phyloP scores from a whole-genome alignment of 1,140 invertebrate species.

The Heliconius hermathena region DNA sequence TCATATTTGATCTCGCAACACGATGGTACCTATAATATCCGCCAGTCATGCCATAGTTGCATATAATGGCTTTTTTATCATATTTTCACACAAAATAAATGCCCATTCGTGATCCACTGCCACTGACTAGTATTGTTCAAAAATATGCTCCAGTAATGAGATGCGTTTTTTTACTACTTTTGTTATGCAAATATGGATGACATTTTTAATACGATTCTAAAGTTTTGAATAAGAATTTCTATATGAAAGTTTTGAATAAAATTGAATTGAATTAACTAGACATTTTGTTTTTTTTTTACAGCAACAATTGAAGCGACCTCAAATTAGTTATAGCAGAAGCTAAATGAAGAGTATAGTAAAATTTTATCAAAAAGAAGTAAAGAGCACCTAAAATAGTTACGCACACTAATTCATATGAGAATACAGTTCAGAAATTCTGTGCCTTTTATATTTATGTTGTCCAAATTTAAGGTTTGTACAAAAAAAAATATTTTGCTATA shows the following conservation, averaged over 20 bases:
- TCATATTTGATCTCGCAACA: conserved; percentile 33
- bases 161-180: conserved; percentile 26
- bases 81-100: conserved; percentile 34
- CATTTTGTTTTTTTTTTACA: neutral
- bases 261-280: neutral
- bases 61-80: conserved; percentile 39
- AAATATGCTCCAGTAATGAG: conserved; percentile 26
- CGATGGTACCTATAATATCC: conserved; percentile 31
- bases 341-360: neutral
- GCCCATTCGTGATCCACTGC: conserved; percentile 24
- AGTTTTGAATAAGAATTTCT: neutral
- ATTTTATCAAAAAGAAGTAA: neutral
- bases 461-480: too few species aligned
- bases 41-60: conserved; percentile 38
- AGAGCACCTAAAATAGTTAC: neutral
- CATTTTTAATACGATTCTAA: conserved; percentile 11
- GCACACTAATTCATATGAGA: neutral
- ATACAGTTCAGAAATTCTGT: too few species aligned
- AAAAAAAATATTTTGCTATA: too few species aligned
- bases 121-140: conserved; percentile 21
- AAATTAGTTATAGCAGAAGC: neutral
- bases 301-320: neutral
- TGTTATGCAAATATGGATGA: conserved; percentile 14
- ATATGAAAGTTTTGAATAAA: neutral
- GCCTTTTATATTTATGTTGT: too few species aligned